A percentile compares a stretch with the other conserved stretches of the same genome.
These are phyloP conservation scores for Melipona quadrifasciata DNA, from an alignment of 1,140 invertebrate species.

Conservation along the genomic window DNA sequence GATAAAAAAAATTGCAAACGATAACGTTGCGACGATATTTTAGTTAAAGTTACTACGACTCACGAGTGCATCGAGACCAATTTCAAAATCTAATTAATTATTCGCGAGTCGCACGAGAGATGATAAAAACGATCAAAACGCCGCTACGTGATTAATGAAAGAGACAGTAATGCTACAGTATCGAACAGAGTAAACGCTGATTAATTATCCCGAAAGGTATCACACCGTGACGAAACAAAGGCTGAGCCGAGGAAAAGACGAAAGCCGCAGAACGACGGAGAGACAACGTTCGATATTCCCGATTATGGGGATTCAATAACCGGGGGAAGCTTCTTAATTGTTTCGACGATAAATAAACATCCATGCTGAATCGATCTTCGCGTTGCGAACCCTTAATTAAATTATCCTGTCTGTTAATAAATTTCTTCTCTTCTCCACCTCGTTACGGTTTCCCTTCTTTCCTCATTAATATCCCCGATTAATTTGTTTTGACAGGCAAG, in stretches of 20 bases:
- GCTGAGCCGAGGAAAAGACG: too few species aligned
- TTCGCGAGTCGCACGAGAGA: not conserved
- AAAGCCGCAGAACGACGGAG: too few species aligned
- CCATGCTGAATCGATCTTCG: not conserved
- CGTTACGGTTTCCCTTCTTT: not conserved
- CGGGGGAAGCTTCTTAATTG: not conserved
- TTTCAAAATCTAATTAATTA: not conserved
- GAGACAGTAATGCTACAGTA: not conserved
- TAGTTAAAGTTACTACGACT: too few species aligned
- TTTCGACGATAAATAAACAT: slow-evolving; percentile 26
- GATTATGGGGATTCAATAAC: not conserved
- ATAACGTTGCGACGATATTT: too few species aligned
- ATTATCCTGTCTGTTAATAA: slow-evolving; percentile 30
- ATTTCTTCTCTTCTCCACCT: not conserved
- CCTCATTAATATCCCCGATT: slow-evolving; percentile 48
- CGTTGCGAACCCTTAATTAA: slow-evolving; percentile 24
- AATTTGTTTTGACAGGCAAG: slow-evolving; percentile 44
- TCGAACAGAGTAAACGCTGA: not conserved
- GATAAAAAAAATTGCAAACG: too few species aligned
- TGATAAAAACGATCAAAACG: not conserved
- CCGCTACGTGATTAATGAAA: not conserved
- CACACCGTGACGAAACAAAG: not conserved
- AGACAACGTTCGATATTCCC: not conserved
- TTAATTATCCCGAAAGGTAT: not conserved
- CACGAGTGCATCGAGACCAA: not conserved